Evolutionary conservation across 2,888 invertebrate genomes (phyloP), one percentile per base, ranked within the genome.

Genomic region (Vesta saturnalis): DNA sequence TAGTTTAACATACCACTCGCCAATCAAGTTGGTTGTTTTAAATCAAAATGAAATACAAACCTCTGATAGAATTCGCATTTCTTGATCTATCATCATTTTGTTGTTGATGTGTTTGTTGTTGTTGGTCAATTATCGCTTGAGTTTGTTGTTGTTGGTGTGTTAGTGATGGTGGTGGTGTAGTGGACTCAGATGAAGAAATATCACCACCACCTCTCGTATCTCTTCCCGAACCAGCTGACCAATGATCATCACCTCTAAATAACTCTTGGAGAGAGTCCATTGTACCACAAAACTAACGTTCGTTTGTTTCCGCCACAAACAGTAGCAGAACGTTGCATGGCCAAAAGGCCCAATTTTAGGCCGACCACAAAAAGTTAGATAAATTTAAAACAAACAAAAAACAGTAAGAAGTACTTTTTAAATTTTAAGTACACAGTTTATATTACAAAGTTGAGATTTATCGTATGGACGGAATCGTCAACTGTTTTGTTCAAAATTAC

Each of bases 11-110:
- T n/a, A n/a, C n/a, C n/a, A n/a, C n/a, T 30, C 6, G 30, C 6
- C 30, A 30, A 30, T 30, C 6, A 5, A 10, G 5, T 30, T 30
- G 5, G 30, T 10, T 6, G 30, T 30, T 30, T 30, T 30, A 30
- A 30, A 5, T 30, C 5, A 30, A 10, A 6, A 5, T 30, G 59
- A 5, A 39, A 43, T 64, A 73, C 75, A 58, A 86, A 90, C 90
- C 90, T 90, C 90, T 84, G 73, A 90, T 90, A 59, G 90, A 90
- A 80, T 90, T 90, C 62, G 88, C 89, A 69, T 86, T 87, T 81
- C 89, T 89, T 81, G 87, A 86, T 75, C 89, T 88, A 82, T 88
- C 87, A 66, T 86, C 87, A 6, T 43, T 60, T 6, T 56, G 55
- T 16, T 52, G 39, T 19, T 47, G 58, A 21, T 12, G 35, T 35